Evolutionary conservation across 2,888 invertebrate genomes (phyloP).

Genomic region (Seira sanloemensis): DNA sequence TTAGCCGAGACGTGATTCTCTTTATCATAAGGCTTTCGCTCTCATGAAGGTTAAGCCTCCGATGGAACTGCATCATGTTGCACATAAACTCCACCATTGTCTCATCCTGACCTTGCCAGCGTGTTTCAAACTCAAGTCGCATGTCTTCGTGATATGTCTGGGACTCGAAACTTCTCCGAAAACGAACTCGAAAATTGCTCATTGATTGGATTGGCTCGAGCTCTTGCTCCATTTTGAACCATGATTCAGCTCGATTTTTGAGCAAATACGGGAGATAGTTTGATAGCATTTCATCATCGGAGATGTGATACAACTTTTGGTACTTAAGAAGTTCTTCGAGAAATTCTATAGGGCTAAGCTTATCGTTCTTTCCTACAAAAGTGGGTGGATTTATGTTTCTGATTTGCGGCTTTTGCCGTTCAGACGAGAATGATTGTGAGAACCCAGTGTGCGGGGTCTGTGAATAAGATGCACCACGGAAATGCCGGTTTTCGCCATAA

Average conservation of each 20-base stretch:
- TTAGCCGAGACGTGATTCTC: not conserved
- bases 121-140: not conserved
- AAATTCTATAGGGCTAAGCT: constrained; percentile 3
- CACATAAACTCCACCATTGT: not conserved
- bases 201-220: not conserved
- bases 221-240: constrained; percentile 12
- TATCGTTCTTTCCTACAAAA: not conserved
- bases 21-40: not conserved
- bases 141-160: constrained; percentile 9
- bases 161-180: not conserved
- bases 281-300: not conserved
- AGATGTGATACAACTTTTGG: not conserved
- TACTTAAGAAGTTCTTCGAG: constrained; percentile 18
- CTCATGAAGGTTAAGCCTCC: not conserved
- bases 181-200: constrained; percentile 1
- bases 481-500: too few relatives aligned
- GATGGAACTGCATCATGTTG: constrained; percentile 7
- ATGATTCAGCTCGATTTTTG: not conserved
- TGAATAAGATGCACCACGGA: too few relatives aligned
- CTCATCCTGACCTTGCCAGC: constrained; percentile 21
- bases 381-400: constrained; percentile 22
- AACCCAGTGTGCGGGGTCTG: too few relatives aligned
- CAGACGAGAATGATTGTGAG: too few relatives aligned
- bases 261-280: not conserved
- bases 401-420: too few relatives aligned